Evolutionary conservation across 2,797 vertebrate species (phyloP).

Genomic region (Notoglanidium macrostoma): DNA sequence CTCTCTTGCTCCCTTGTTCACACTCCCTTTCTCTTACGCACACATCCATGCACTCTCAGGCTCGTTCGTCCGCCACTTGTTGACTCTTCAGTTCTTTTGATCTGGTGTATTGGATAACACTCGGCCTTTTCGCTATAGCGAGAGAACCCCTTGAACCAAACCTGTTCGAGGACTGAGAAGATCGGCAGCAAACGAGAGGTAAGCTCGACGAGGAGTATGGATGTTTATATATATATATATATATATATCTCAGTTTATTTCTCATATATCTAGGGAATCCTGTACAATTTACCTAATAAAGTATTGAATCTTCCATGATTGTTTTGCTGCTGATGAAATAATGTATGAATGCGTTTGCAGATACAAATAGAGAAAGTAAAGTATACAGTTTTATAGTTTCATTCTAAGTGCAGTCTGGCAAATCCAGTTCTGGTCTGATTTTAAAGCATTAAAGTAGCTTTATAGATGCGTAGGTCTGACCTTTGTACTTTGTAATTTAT

Average conservation of each 20-base stretch:
- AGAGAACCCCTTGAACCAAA: conserved; percentile 7
- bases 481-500: neutral
- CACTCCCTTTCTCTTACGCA: conserved; percentile 24
- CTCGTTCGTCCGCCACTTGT: conserved; percentile 38
- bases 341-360: neutral
- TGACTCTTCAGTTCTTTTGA: conserved; percentile 37
- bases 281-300: neutral
- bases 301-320: neutral
- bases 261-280: neutral
- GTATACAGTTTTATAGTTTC: neutral
- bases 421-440: neutral
- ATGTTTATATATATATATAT: neutral
- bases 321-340: neutral
- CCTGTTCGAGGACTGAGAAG: conserved; percentile 6
- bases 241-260: neutral
- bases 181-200: conserved; percentile 21
- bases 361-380: neutral
- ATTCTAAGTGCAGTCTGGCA: neutral
- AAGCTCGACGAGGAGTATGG: neutral
- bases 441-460: neutral
- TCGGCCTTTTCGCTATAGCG: neutral
- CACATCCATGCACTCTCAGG: conserved; percentile 10
- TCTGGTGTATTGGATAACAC: conserved; percentile 28
- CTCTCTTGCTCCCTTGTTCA: conserved; percentile 30
- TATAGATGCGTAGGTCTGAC: neutral